Evolutionary conservation across 1,140 invertebrate species (phyloP), one percentile per base, ranked within the genome.

Genomic region (Medauroidea extradentata): DNA sequence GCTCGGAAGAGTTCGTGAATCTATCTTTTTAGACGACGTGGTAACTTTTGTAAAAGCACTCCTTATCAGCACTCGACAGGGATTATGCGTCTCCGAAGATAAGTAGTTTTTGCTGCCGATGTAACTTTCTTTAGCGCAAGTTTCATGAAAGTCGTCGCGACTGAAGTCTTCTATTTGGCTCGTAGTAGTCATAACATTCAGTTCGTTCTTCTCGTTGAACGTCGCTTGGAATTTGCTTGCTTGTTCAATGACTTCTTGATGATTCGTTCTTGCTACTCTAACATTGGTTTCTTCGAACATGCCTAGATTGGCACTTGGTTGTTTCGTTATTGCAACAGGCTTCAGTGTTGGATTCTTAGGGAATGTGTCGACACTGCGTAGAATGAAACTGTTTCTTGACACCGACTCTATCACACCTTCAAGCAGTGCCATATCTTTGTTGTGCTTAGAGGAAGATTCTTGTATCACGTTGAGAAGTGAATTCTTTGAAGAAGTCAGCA

Each of bases 1-100:
- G 63, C 25, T 73, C 70, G 19, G 73, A 79, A 7, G 78, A 72
- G 7, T 63, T 53, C 19, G 79, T 56, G 50, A 71, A 23, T 50
- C 25, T 8, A 13, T 25, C 23, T 41, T 43, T 42, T 18, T 39
- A 11, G 53, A 55, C 5, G 51, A 53, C 13, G 53, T 8, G 29
- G 53, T 76, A 48, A 91, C 88, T 76, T 91, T 91, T 1, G 89
- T 90, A 59, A 91, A 91, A 2, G 89, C 89, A 71, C 88, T 90
- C 64, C 85, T 83, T 41, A 75, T 71, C 41, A 65, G 60, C 13
- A 39, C 29, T 7, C 41, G 19, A 48, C 18, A 34, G 16, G 19
- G 21, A 24, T 25, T 42, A 25, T 34, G 53, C 23, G 18, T 29
- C 13, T 16, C n/a, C n/a, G 49, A 51, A 27, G 16, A 19, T 5